These are phyloP conservation scores for Sesamia inferens DNA, from an alignment of 2,888 invertebrate species.

Conservation along the genomic window DNA sequence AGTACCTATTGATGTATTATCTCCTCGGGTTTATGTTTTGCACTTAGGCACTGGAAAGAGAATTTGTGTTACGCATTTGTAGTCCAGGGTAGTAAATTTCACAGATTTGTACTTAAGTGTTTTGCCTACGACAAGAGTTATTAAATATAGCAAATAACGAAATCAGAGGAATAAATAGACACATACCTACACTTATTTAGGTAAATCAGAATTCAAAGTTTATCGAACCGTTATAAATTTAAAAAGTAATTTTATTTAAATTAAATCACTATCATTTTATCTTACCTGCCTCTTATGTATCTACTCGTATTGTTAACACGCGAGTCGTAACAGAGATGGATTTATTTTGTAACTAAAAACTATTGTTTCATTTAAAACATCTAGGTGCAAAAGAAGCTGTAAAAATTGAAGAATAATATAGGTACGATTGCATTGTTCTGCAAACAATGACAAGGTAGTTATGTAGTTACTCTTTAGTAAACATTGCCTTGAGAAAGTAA, in stretches of 20 bases:
- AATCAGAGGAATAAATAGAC: background rate
- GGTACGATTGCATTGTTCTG: constrained; percentile 42
- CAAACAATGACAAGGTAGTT: constrained; percentile 36
- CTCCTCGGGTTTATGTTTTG: background rate
- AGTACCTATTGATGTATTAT: background rate
- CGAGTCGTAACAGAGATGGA: constrained; percentile 8
- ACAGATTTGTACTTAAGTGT: background rate
- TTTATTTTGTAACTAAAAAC: background rate
- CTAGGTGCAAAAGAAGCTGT: background rate
- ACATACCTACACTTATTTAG: background rate
- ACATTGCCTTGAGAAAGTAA: constrained; percentile 54
- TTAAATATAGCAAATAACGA: background rate
- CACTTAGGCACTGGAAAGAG: background rate
- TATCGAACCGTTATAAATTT: constrained; percentile 7
- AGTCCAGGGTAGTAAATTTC: background rate
- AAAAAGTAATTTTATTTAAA: no score
- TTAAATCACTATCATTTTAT: background rate
- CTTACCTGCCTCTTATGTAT: background rate
- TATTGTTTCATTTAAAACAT: constrained; percentile 6
- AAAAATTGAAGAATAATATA: constrained; percentile 18
- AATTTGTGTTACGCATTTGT: background rate
- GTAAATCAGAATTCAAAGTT: background rate
- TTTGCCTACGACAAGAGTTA: background rate
- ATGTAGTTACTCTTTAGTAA: constrained; percentile 18
- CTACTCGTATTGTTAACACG: background rate